A percentile compares a stretch with the other conserved stretches of the same genome.
These are phyloP conservation scores for Dicentrarchus labrax DNA, from an alignment of 2,113 vertebrate genomes.

Conservation along the genomic window DNA sequence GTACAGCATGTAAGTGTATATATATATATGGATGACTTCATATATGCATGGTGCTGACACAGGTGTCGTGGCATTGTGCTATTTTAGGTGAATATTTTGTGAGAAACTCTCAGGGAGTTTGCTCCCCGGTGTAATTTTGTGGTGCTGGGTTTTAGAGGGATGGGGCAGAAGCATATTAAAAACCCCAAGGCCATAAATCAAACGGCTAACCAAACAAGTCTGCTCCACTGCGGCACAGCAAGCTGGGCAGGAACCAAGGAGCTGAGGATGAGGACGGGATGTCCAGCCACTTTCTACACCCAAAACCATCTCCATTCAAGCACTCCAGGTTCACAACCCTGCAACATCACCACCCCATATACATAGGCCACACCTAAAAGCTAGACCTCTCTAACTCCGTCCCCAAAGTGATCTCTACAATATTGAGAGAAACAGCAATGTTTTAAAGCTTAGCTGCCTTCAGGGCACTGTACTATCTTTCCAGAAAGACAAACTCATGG, in stretches of 20 bases:
- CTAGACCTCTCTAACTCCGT: not conserved
- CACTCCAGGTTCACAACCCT: slow-evolving; percentile 23
- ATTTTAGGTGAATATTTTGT: slow-evolving; percentile 75
- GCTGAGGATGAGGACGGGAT: slow-evolving; percentile 70
- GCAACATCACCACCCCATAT: slow-evolving; percentile 20
- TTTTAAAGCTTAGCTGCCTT: not conserved
- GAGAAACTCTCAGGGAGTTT: slow-evolving; percentile 66
- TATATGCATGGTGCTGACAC: slow-evolving; percentile 61
- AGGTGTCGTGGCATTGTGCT: slow-evolving; percentile 75
- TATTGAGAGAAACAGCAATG: not conserved
- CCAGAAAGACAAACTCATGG: not conserved
- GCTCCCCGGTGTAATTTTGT: slow-evolving; percentile 75
- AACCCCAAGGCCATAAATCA: slow-evolving; percentile 80
- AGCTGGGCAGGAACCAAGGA: slow-evolving; percentile 61
- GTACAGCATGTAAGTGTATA: not conserved
- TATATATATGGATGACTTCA: slow-evolving; percentile 30
- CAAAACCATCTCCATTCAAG: slow-evolving; percentile 59
- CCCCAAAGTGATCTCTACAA: not conserved
- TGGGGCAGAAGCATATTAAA: slow-evolving; percentile 75
- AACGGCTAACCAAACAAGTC: slow-evolving; percentile 74
- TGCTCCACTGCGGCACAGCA: slow-evolving; percentile 52
- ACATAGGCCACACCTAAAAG: slow-evolving; percentile 30
- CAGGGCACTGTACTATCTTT: not conserved
- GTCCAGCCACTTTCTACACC: slow-evolving; percentile 64
- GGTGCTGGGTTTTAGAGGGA: slow-evolving; percentile 70